phyloP scores from a whole-genome alignment of 2,888 invertebrate species.

The Cryptocephalus primarius region DNA sequence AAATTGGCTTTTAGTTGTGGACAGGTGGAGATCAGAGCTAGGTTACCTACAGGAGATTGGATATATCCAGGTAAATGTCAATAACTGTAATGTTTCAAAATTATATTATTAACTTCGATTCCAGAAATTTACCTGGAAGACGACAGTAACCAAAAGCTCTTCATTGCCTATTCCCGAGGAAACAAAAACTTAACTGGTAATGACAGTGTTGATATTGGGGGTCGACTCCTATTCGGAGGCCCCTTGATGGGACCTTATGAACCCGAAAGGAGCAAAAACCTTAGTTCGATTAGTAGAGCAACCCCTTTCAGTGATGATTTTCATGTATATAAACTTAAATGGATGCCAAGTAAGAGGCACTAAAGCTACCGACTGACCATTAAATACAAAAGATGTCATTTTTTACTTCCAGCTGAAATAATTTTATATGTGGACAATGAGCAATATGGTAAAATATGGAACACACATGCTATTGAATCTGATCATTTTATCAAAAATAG shows the following conservation, averaged over 20 bases:
- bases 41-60: slow-evolving; percentile 46
- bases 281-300: slow-evolving; percentile 6
- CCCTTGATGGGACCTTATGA: slow-evolving; percentile 33
- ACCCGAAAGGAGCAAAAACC: slow-evolving; percentile 10
- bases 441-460: slow-evolving; percentile 27
- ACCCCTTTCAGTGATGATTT: slow-evolving; percentile 45
- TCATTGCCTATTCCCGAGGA: slow-evolving; percentile 31
- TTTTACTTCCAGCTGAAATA: slow-evolving; percentile 25
- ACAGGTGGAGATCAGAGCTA: slow-evolving; percentile 41
- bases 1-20: slow-evolving; percentile 39
- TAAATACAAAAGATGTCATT: no score
- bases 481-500: background rate
- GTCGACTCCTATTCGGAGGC: slow-evolving; percentile 42
- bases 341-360: slow-evolving; percentile 46
- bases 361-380: no score
- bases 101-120: slow-evolving; percentile 5
- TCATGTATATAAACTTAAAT: slow-evolving; percentile 53
- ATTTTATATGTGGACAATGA: slow-evolving; percentile 32
- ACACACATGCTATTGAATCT: no score
- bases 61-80: slow-evolving; percentile 39
- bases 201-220: slow-evolving; percentile 33
- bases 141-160: slow-evolving; percentile 9
- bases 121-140: slow-evolving; percentile 25
- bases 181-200: slow-evolving; percentile 29
- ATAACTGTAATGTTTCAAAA: background rate